Percentiles rank a stretch among this genome's conserved stretches.
Conservation (phyloP, 2,113 vertebrate species). For the Calidris pygmaea region DNA sequence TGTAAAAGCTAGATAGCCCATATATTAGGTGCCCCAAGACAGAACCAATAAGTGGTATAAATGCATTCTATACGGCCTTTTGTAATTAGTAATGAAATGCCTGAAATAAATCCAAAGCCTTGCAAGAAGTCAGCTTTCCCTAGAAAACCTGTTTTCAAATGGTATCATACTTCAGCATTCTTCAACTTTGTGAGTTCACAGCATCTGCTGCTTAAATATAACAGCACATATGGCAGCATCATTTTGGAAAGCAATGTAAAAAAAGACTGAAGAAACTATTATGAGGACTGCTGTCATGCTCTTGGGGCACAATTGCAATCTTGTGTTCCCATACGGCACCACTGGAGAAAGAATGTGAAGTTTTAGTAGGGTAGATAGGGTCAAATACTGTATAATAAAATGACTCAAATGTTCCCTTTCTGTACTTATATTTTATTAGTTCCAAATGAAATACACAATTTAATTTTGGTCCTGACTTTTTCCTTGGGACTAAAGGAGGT, state of each 20-base stretch:
- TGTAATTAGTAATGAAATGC: slow-evolving; percentile 60
- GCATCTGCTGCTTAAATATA: slow-evolving; percentile 75
- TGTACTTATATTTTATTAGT: not conserved
- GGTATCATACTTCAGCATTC: slow-evolving; percentile 62
- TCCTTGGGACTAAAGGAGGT: not conserved
- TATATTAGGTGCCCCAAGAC: slow-evolving; percentile 45
- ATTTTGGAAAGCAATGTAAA: slow-evolving; percentile 60
- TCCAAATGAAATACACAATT: slow-evolving; percentile 13
- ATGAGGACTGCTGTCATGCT: slow-evolving; percentile 33
- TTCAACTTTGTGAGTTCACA: slow-evolving; percentile 64
- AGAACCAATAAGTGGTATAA: slow-evolving; percentile 41
- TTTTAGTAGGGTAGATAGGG: slow-evolving; percentile 2
- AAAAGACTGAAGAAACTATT: slow-evolving; percentile 59
- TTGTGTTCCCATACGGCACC: slow-evolving; percentile 37
- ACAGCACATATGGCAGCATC: slow-evolving; percentile 67
- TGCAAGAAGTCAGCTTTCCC: slow-evolving; percentile 61
- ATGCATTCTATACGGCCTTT: slow-evolving; percentile 8
- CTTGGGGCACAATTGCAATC: slow-evolving; percentile 23
- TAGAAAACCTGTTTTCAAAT: slow-evolving; percentile 70
- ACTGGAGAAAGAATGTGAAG: not conserved
- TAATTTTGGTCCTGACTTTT: not conserved
- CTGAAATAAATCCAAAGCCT: slow-evolving; percentile 57
- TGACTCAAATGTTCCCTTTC: not conserved
- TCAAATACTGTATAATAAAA: slow-evolving; percentile 37
- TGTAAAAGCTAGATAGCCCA: slow-evolving; percentile 1